Evolutionary conservation across 2,797 vertebrate species (phyloP).

Genomic region (Danio tinwini): DNA sequence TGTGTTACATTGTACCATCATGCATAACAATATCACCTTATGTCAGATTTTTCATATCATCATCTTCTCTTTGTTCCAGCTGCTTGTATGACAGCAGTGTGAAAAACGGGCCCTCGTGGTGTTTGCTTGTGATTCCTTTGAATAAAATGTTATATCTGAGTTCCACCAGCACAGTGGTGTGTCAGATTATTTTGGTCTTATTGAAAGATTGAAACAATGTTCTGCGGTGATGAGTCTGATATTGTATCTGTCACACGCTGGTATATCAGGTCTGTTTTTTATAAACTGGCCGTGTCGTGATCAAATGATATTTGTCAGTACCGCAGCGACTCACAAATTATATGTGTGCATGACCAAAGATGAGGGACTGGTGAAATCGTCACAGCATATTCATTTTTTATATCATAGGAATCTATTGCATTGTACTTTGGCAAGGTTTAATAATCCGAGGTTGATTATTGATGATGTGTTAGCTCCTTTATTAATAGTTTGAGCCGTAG

Average conservation of each 20-base stretch:
- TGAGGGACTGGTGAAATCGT: conserved; percentile 14
- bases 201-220: conserved; percentile 30
- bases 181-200: conserved; percentile 18
- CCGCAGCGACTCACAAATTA: background rate
- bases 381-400: conserved; percentile 1
- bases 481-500: background rate
- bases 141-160: conserved; percentile 14
- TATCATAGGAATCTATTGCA: background rate
- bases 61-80: conserved; percentile 64
- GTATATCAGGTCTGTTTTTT: conserved; percentile 29
- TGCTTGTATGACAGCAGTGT: conserved; percentile 64
- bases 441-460: background rate
- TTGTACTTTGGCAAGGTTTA: background rate
- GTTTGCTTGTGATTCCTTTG: conserved; percentile 47
- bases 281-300: conserved; percentile 24
- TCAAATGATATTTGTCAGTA: conserved; percentile 26
- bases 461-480: background rate
- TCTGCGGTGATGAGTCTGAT: conserved; percentile 43
- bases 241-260: conserved; percentile 38
- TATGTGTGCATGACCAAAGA: background rate
- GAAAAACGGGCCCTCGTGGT: conserved; percentile 19
- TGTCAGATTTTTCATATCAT: conserved; percentile 55
- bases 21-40: conserved; percentile 73
- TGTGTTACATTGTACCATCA: conserved; percentile 71
- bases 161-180: conserved; percentile 22